phyloP scores from a whole-genome alignment of 2,888 invertebrate genomes.

The Venusia cambrica region DNA sequence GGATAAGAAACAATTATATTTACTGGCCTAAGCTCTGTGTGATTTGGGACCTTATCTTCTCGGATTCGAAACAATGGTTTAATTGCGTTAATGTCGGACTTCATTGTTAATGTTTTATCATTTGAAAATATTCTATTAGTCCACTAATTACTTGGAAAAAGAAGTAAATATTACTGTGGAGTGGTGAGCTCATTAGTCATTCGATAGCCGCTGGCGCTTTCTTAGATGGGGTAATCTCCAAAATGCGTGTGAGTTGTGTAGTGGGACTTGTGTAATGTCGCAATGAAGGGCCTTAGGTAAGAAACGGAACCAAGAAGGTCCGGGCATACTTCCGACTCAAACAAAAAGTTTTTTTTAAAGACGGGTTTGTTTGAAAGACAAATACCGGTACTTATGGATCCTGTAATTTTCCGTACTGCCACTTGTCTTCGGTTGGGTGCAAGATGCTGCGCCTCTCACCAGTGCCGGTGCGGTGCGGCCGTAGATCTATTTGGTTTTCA shows the following conservation, averaged over 20 bases:
- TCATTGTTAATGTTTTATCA: constrained; percentile 17
- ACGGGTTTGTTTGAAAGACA: too few species aligned
- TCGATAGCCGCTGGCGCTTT: constrained; percentile 18
- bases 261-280: neutral
- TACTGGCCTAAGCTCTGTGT: neutral
- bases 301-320: too few species aligned
- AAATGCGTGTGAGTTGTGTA: constrained; percentile 17
- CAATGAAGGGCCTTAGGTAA: too few species aligned
- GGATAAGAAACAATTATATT: too few species aligned
- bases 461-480: too few species aligned
- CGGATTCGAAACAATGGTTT: constrained; percentile 12
- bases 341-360: too few species aligned
- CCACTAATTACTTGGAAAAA: constrained; percentile 19
- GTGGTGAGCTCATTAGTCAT: constrained; percentile 14
- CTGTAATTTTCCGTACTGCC: too few species aligned
- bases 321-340: too few species aligned
- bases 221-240: constrained; percentile 11
- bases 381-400: too few species aligned
- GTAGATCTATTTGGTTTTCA: too few species aligned
- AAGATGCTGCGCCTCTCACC: too few species aligned
- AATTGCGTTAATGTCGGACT: constrained; percentile 6
- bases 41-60: neutral
- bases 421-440: too few species aligned
- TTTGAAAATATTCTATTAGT: constrained; percentile 13
- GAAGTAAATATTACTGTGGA: constrained; percentile 13